Base-by-base conservation (phyloP, 2,797 vertebrate genomes). In the Neosilurus mollespiculum region DNA sequence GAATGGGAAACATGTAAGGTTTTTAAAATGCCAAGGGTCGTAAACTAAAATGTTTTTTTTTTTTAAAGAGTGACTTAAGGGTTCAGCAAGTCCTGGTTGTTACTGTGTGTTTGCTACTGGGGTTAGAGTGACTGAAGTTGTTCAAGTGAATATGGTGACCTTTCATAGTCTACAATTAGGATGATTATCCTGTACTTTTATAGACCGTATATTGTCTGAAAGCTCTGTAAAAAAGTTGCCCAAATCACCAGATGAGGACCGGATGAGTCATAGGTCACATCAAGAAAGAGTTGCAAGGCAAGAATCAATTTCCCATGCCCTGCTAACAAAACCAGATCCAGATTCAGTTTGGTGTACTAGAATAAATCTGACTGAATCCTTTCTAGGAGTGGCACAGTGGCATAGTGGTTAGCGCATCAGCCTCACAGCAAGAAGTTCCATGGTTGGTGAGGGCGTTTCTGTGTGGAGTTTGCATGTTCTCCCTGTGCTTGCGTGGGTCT, bases 261-360 rank as follows among this genome's bases (percentile, higher is more conserved):
- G 76, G 71, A 30, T 30, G 30, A 43, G 62, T 87, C 15, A 34
- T 7, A 64, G 70, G 14, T 54, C 14, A 34, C 20, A 73, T 51
- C 37, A 64, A 69, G 51, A 70, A 82, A 59, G 56, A 14, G 20
- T 51, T 53, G 30, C 54, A 3, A 22, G 59, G 4, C 7, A 24
- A 69, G 65, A 61, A 15, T 34, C 66, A 18, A 53, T 80, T 84
- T 73, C 69, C 81, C 71, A 80, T 30, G 70, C 64, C 59, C 77
- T 49, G 30, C 66, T 84, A 84, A 82, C 83, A 58, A 70, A 70
- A 24, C 20, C 59, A 34, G 37, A 65, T 24, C 62, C 58, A 16
- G 26, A 73, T 30, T 59, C 16, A 37, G 6, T 20, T 56, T 30
- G 16, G 30, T 59, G 4, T 62, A 78, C 8, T 49, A 64, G 22